These are phyloP conservation scores for Heliconius congener DNA, from an alignment of 1,140 invertebrate species.

Conservation along the genomic window DNA sequence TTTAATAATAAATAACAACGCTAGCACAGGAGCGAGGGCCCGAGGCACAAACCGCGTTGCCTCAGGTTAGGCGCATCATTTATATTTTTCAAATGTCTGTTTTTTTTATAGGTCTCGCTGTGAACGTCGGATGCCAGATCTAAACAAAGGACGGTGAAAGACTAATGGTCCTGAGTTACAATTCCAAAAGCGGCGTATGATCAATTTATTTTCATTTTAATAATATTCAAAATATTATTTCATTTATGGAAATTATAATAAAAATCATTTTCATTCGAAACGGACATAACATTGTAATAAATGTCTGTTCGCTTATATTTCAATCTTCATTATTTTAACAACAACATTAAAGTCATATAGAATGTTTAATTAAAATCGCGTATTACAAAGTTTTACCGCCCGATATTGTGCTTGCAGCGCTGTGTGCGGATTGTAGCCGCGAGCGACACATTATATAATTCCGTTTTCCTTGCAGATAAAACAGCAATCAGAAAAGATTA, in stretches of 20 bases:
- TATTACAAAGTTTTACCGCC: slow-evolving; percentile 2
- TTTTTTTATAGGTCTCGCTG: slow-evolving; percentile 59
- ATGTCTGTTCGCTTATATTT: not conserved
- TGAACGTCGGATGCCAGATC: slow-evolving; percentile 65
- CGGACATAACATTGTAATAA: not conserved
- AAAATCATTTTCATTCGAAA: slow-evolving; percentile 15
- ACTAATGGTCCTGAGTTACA: slow-evolving; percentile 69
- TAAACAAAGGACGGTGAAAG: slow-evolving; percentile 77
- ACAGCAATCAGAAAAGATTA: slow-evolving; percentile 56
- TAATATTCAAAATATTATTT: slow-evolving; percentile 45
- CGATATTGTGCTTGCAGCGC: slow-evolving; percentile 17
- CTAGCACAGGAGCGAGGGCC: slow-evolving; percentile 62
- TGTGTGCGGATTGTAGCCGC: slow-evolving; percentile 40
- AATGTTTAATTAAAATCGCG: slow-evolving; percentile 5
- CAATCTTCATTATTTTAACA: slow-evolving; percentile 5
- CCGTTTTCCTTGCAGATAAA: slow-evolving; percentile 47
- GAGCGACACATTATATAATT: slow-evolving; percentile 41
- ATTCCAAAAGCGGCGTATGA: slow-evolving; percentile 68
- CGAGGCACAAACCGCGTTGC: slow-evolving; percentile 67
- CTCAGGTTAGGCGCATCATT: slow-evolving; percentile 75
- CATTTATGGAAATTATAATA: slow-evolving; percentile 12
- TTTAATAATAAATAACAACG: slow-evolving; percentile 75
- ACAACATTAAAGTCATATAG: not conserved
- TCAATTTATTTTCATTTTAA: slow-evolving; percentile 69
- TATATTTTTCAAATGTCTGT: slow-evolving; percentile 79